A percentile compares a stretch with the other conserved stretches of the same genome.
Evolutionary conservation across 1,140 invertebrate species (phyloP).

Genomic region (Gonatopus flavifemur): DNA sequence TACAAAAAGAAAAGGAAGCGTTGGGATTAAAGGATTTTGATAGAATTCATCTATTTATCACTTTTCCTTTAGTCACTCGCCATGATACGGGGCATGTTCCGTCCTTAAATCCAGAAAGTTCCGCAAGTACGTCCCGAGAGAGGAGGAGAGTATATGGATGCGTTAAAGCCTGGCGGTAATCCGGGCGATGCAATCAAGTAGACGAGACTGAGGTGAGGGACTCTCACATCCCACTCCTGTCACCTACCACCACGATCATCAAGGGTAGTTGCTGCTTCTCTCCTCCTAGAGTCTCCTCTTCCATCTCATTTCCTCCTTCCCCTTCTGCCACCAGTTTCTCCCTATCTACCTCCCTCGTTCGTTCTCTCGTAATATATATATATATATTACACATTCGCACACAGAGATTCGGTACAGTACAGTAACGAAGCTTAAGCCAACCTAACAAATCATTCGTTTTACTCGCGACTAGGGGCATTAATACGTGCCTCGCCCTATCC

Average conservation of each 20-base stretch:
- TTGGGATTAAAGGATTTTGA: too few species aligned
- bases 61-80: too few species aligned
- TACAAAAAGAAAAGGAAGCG: too few species aligned
- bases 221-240: conserved; percentile 12
- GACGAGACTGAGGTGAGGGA: conserved; percentile 38
- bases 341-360: neutral
- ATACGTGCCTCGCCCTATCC: conserved; percentile 16
- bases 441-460: conserved; percentile 39
- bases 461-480: conserved; percentile 26
- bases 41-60: too few species aligned
- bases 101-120: too few species aligned
- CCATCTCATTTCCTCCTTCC: neutral
- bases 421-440: conserved; percentile 37
- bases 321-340: conserved; percentile 1
- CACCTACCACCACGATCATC: neutral
- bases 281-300: conserved; percentile 8
- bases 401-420: too few species aligned
- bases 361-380: neutral
- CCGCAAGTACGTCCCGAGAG: conserved; percentile 32
- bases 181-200: conserved; percentile 39
- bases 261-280: neutral
- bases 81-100: too few species aligned
- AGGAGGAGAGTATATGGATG: too few species aligned
- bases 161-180: conserved; percentile 38
- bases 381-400: too few species aligned